phyloP scores from a whole-genome alignment of 2,113 vertebrate species.

The Cyanoderma ruficeps region DNA sequence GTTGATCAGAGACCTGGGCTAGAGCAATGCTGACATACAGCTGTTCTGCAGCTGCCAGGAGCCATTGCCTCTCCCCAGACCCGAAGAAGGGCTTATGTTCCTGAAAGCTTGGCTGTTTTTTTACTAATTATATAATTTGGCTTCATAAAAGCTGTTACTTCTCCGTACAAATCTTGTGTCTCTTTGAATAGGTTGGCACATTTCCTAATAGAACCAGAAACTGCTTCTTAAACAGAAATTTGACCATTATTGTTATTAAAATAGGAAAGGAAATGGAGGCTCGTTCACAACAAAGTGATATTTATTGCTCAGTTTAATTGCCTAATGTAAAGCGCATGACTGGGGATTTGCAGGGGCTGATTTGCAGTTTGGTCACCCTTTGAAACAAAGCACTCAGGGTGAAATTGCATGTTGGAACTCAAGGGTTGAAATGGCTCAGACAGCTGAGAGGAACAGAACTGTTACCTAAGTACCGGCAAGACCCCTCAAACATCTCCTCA shows the following conservation, averaged over 20 bases:
- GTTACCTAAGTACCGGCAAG: background rate
- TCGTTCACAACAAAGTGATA: constrained; percentile 32
- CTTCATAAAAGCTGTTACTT: constrained; percentile 55
- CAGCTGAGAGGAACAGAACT: background rate
- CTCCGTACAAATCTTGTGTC: constrained; percentile 23
- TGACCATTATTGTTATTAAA: constrained; percentile 36
- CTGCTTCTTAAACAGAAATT: constrained; percentile 46
- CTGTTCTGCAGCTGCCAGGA: constrained; percentile 1
- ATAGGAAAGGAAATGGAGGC: constrained; percentile 23
- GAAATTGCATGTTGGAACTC: background rate
- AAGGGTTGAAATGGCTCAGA: background rate
- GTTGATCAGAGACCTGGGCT: background rate
- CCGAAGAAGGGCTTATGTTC: background rate
- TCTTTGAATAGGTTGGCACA: constrained; percentile 24
- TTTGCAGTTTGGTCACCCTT: constrained; percentile 26
- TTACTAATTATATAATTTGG: constrained; percentile 46
- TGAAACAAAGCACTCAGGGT: background rate
- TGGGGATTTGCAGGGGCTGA: background rate
- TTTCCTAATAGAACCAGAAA: constrained; percentile 29
- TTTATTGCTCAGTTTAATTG: constrained; percentile 53
- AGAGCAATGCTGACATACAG: background rate
- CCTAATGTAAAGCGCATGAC: constrained; percentile 2
- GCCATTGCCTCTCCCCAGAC: background rate
- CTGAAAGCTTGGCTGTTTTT: constrained; percentile 6
- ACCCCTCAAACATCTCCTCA: background rate